Evolutionary conservation across 2,888 invertebrate genomes (phyloP), one percentile per base, ranked within the genome.

Genomic region (Thelaira solivaga): DNA sequence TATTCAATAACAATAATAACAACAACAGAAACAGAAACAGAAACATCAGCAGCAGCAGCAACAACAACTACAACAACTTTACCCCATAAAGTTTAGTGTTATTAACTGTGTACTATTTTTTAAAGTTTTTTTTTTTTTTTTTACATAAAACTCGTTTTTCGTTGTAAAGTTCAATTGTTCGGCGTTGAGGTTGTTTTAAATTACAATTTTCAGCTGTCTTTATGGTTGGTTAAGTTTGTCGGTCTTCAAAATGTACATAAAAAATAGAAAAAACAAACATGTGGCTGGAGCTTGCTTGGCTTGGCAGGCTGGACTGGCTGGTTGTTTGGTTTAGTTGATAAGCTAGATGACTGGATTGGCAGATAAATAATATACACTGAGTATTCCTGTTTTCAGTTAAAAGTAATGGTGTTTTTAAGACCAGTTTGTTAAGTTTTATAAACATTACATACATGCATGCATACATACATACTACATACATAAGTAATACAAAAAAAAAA

Each of bases 161-260:
- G 8, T 16, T 39, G 59, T 74, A 78, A 78, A 78, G 74, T 78
- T 78, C 78, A 78, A 78, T 74, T 74, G 64, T 78, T 72, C 65
- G 31, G 34, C 24, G 64, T 74, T 74, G 43, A 59, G 16, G 45
- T 53, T 77, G 57, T 47, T 78, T 69, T 31, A 64, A 59, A 64
- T 77, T 78, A 74, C 74, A 69, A 69, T 74, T 74, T 78, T 78
- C 74, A 78, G 74, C 78, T 74, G 78, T 69, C 69, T 74, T 74
- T 65, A 69, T 65, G 78, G 64, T 69, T 69, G 69, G 74, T 26
- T 74, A 61, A 78, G 64, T 78, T 74, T 74, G 78, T 74, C 74
- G 78, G 78, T 59, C 51, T 72, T 29, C 10, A 67, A 72, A 53
- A 39, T 68, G 24, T 41, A 13, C 18, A 34, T 18, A 34, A 43